Percentiles rank a stretch among this genome's conserved stretches.
phyloP scores from a whole-genome alignment of 2,888 invertebrate genomes.

The Phalera bucephala region DNA sequence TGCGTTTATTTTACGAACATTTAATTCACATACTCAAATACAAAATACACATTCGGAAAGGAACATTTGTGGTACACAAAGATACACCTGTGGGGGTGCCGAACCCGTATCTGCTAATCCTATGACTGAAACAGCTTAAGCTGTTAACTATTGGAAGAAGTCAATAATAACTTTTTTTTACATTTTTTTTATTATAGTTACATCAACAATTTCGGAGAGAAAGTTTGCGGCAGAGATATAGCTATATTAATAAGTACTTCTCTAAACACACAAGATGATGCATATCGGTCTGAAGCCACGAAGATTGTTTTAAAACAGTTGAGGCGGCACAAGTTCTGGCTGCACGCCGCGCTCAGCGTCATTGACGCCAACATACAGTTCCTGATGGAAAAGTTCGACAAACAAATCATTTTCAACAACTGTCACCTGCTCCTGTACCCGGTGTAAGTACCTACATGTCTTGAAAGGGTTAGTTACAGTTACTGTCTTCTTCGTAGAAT shows the following conservation, averaged over 20 bases:
- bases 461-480: too few species aligned
- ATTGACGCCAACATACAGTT: slow-evolving; percentile 84
- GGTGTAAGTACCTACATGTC: slow-evolving; percentile 74
- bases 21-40: too few species aligned
- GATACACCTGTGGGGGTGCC: too few species aligned
- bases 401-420: slow-evolving; percentile 81
- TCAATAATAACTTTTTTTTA: too few species aligned
- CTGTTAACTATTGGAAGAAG: too few species aligned
- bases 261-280: slow-evolving; percentile 22
- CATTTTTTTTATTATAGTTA: slow-evolving; percentile 57
- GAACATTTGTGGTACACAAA: too few species aligned
- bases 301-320: slow-evolving; percentile 52
- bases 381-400: slow-evolving; percentile 76
- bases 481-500: neutral
- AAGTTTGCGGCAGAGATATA: slow-evolving; percentile 67
- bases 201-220: slow-evolving; percentile 81
- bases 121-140: too few species aligned
- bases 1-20: too few species aligned
- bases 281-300: slow-evolving; percentile 8
- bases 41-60: too few species aligned
- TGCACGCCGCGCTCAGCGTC: slow-evolving; percentile 82
- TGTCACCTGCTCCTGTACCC: slow-evolving; percentile 87
- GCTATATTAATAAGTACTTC: slow-evolving; percentile 56
- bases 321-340: slow-evolving; percentile 85
- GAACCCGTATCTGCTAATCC: too few species aligned